phyloP scores from a whole-genome alignment of 2,888 invertebrate species.

The Zaprionus bogoriensis region DNA sequence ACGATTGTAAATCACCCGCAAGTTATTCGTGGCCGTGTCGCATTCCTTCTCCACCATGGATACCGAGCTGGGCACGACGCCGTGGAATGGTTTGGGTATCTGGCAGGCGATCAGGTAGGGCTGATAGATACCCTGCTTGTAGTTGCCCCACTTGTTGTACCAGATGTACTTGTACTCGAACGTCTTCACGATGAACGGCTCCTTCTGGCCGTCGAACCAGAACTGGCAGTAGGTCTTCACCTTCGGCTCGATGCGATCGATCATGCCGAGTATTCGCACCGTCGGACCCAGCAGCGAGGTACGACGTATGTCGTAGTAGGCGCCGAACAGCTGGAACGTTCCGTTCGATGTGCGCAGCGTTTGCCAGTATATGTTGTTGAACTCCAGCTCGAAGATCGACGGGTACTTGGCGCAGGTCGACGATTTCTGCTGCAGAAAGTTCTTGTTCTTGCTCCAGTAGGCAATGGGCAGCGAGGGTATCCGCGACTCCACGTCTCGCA shows the following conservation, averaged over 20 bases:
- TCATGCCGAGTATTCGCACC: slow-evolving; percentile 93
- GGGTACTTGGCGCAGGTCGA: slow-evolving; percentile 92
- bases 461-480: slow-evolving; percentile 93
- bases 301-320: slow-evolving; percentile 92
- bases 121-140: slow-evolving; percentile 94
- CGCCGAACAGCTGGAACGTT: slow-evolving; percentile 95
- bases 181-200: slow-evolving; percentile 91
- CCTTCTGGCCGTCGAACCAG: slow-evolving; percentile 93
- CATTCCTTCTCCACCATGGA: slow-evolving; percentile 93
- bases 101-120: slow-evolving; percentile 95
- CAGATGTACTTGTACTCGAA: slow-evolving; percentile 97
- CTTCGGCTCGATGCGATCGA: slow-evolving; percentile 93
- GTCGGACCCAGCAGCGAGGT: slow-evolving; percentile 91
- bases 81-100: slow-evolving; percentile 89
- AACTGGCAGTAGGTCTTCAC: slow-evolving; percentile 93
- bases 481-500: slow-evolving; percentile 90
- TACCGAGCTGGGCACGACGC: slow-evolving; percentile 90
- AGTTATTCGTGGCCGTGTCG: slow-evolving; percentile 92
- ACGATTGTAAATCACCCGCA: slow-evolving; percentile 91
- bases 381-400: slow-evolving; percentile 94
- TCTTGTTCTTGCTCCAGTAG: slow-evolving; percentile 93
- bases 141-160: slow-evolving; percentile 97
- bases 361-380: slow-evolving; percentile 97
- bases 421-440: slow-evolving; percentile 85
- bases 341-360: slow-evolving; percentile 91